phyloP scores from a whole-genome alignment of 2,888 invertebrate genomes.

The Drosophila falleni region DNA sequence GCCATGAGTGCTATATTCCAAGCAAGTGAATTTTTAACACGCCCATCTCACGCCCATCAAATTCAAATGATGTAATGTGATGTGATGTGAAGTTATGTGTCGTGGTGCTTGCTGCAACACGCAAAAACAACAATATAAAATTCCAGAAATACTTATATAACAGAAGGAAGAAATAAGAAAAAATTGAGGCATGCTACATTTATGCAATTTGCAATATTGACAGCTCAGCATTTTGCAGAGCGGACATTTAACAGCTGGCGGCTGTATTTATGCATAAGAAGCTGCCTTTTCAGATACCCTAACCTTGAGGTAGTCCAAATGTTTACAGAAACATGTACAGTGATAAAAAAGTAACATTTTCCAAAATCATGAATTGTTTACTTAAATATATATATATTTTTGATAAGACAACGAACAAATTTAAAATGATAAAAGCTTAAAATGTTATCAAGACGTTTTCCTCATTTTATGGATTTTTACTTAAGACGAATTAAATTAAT shows the following conservation, averaged over 20 bases:
- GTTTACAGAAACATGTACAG: background rate
- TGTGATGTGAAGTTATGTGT: slow-evolving; percentile 3
- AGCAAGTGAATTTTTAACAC: slow-evolving; percentile 50
- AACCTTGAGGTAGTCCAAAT: background rate
- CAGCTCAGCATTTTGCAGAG: slow-evolving; percentile 53
- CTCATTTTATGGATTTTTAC: too few species aligned
- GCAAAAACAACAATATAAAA: slow-evolving; percentile 23
- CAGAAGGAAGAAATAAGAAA: too few species aligned
- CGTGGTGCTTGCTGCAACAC: slow-evolving; percentile 9
- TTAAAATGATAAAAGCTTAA: too few species aligned
- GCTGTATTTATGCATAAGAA: slow-evolving; percentile 25
- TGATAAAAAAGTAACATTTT: background rate
- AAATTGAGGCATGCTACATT: slow-evolving; percentile 47
- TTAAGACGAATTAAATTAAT: too few species aligned
- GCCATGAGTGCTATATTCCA: slow-evolving; percentile 44
- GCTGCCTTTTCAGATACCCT: slow-evolving; percentile 12
- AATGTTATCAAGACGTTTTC: too few species aligned
- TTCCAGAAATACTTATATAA: slow-evolving; percentile 8
- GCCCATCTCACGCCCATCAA: slow-evolving; percentile 53
- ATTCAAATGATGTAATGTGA: slow-evolving; percentile 45
- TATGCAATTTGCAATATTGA: slow-evolving; percentile 69
- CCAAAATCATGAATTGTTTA: background rate
- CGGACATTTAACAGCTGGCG: slow-evolving; percentile 65
- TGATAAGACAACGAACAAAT: too few species aligned
- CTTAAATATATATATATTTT: too few species aligned